Evolutionary conservation across 2,888 invertebrate genomes (phyloP), one percentile per base, ranked within the genome.

Genomic region (Hoplodrina ambigua): DNA sequence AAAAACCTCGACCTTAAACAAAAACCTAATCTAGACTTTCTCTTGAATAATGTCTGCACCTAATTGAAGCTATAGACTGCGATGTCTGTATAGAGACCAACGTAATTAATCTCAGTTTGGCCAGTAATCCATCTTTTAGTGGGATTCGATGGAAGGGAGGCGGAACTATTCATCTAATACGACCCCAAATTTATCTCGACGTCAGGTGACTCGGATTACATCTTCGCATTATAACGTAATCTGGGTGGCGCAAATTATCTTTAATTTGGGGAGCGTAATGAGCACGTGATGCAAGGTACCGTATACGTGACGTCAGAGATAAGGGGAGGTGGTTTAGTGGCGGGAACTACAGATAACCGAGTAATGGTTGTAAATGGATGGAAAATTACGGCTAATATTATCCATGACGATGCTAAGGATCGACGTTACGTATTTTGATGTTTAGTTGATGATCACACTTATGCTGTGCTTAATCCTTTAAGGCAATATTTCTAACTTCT

Each of bases 81-180:
- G 72, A 78, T 69, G 74, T 81, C 86, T 80, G 66, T 82, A 80
- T 81, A 76, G 73, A 70, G 46, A 76, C 78, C 83, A 65, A 64
- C 59, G 89, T 91, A 91, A 92, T 93, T 91, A 92, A 93, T 92
- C 93, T 91, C 89, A 88, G 89, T 91, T 91, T 86, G 87, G 84
- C 78, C 88, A 82, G 88, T 92, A 90, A 92, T 92, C 89, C 89
- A 86, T 90, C 89, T 91, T 87, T 85, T 83, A 86, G 85, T 72
- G 80, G 78, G 85, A 82, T 83, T 86, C 86, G 85, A 86, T 86
- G 78, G 84, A 81, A 75, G 72, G 78, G 78, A 81, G 80, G 64
- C 69, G 76, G 78, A 82, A 81, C 86, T 87, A 89, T 89, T 88
- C 84, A 87, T 90, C 87, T 86, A 85, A 83, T 80, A 78, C 78